Evolutionary conservation across 2,113 vertebrate genomes (phyloP).

Genomic region (Azemiops feae): DNA sequence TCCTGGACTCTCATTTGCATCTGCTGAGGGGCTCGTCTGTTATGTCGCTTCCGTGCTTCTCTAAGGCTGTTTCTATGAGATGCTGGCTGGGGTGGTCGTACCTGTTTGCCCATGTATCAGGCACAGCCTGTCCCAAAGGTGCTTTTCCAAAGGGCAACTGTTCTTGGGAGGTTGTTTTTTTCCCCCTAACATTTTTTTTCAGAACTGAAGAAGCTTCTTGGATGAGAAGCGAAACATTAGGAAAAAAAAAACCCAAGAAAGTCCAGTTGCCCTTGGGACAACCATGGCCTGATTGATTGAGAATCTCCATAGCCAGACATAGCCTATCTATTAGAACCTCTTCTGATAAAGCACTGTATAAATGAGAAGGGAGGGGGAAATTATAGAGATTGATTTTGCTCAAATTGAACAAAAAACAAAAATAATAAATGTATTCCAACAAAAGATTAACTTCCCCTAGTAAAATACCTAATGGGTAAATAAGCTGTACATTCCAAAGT

Average conservation of each 20-base stretch:
- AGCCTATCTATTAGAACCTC: not conserved
- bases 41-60: not conserved
- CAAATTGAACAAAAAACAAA: not conserved
- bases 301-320: not conserved
- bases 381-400: not conserved
- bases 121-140: not conserved
- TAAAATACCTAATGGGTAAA: not conserved
- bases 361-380: not conserved
- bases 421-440: not conserved
- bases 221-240: too few species aligned
- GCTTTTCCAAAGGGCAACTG: not conserved
- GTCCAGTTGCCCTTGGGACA: not conserved
- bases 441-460: not conserved
- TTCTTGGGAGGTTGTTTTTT: not conserved
- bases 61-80: not conserved
- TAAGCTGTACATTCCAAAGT: not conserved
- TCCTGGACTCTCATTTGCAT: not conserved
- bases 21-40: not conserved
- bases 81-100: not conserved
- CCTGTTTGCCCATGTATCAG: not conserved
- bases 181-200: not conserved
- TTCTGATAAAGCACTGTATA: not conserved
- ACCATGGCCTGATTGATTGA: not conserved
- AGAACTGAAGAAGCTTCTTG: not conserved
- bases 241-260: too few species aligned